phyloP scores from a whole-genome alignment of 2,113 vertebrate species.

The Ochotona princeps region DNA sequence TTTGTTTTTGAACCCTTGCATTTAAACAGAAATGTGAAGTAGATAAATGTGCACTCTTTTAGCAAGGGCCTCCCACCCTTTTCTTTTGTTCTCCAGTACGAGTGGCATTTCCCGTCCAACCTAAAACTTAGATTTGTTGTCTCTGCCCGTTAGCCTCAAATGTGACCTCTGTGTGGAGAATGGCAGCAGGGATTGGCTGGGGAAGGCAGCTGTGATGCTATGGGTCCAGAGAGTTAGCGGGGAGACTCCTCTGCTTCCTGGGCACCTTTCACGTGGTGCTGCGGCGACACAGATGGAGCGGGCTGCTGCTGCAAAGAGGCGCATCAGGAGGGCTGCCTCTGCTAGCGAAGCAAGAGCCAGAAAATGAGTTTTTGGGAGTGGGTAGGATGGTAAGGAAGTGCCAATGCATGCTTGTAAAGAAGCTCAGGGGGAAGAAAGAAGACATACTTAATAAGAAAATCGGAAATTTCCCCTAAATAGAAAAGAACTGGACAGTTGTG shows the following conservation, averaged over 20 bases:
- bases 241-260: no score
- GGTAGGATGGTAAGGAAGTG: no score
- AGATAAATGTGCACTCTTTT: neutral
- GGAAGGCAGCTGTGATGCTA: neutral
- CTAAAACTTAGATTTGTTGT: neutral
- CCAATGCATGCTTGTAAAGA: neutral
- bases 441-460: neutral
- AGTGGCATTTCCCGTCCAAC: neutral
- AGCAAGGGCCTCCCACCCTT: neutral
- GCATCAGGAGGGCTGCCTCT: no score
- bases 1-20: neutral
- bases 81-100: neutral
- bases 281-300: no score
- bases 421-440: neutral
- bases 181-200: neutral
- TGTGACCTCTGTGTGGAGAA: neutral
- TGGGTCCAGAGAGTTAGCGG: no score
- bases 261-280: no score
- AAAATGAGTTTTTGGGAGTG: neutral
- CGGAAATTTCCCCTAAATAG: neutral
- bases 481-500: neutral
- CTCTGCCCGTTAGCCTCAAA: neutral
- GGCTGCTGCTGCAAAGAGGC: no score
- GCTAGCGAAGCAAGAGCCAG: no score
- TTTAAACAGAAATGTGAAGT: neutral